Conservation (phyloP, 1,140 invertebrate genomes). For the Telenomus remus region DNA sequence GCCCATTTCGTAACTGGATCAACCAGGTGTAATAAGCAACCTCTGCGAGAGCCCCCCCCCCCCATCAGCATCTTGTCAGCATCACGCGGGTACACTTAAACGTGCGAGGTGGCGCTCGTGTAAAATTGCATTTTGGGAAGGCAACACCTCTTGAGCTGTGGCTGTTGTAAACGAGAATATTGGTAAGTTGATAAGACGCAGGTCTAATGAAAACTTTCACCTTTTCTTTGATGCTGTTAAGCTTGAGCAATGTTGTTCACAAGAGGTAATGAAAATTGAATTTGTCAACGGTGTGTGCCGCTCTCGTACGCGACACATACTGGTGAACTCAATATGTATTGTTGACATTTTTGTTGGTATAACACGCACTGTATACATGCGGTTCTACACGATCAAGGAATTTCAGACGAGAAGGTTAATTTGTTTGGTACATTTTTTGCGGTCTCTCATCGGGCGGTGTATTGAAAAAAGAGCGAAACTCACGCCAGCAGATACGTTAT, state of each 20-base stretch:
- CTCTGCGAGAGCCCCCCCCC: conserved; percentile 44
- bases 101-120: conserved; percentile 35
- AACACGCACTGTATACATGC: no score
- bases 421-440: conserved; percentile 73
- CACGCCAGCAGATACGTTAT: conserved; percentile 67
- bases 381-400: no score
- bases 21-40: conserved; percentile 63
- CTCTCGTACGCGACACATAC: background rate
- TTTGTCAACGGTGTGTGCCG: conserved; percentile 2
- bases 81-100: conserved; percentile 37
- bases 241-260: conserved; percentile 30
- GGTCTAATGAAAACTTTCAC: conserved; percentile 48
- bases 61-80: conserved; percentile 40
- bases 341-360: no score
- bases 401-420: no score
- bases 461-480: conserved; percentile 52
- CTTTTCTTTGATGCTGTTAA: conserved; percentile 44
- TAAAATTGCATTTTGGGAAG: conserved; percentile 61
- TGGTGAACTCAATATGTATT: conserved; percentile 5
- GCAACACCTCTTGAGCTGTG: conserved; percentile 53
- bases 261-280: conserved; percentile 44
- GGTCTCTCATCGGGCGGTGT: conserved; percentile 67
- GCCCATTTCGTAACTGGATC: conserved; percentile 61
- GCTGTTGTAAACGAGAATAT: conserved; percentile 53
- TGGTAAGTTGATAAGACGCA: conserved; percentile 52